These are phyloP conservation scores for Poecilia wingei DNA, from an alignment of 2,797 vertebrate species.

Conservation along the genomic window DNA sequence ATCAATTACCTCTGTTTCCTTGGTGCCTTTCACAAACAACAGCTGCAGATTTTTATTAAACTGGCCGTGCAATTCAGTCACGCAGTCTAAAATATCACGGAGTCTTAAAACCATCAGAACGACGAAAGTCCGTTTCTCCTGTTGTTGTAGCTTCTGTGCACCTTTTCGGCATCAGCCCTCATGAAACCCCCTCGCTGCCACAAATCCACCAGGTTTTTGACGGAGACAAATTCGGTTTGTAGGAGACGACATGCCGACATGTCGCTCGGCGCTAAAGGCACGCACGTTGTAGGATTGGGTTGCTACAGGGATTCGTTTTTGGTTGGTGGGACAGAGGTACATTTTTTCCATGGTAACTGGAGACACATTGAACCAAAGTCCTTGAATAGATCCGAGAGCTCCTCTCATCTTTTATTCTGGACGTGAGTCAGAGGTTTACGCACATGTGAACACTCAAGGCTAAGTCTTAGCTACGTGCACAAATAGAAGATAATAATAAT, in stretches of 20 bases:
- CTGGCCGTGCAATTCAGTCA: slow-evolving; percentile 61
- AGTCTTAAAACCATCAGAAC: slow-evolving; percentile 51
- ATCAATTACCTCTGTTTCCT: slow-evolving; percentile 84
- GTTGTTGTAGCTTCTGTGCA: slow-evolving; percentile 38
- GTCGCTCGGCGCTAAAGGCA: slow-evolving; percentile 22
- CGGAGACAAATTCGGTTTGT: slow-evolving; percentile 1
- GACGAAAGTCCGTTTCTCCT: slow-evolving; percentile 59
- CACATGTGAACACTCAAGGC: slow-evolving; percentile 14
- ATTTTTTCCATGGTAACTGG: slow-evolving; percentile 77
- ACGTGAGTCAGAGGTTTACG: slow-evolving; percentile 49
- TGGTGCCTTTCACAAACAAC: slow-evolving; percentile 81
- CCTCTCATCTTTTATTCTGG: slow-evolving; percentile 64
- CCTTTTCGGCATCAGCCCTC: neutral
- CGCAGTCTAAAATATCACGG: slow-evolving; percentile 60
- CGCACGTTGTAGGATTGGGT: slow-evolving; percentile 45
- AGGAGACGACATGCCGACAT: slow-evolving; percentile 2
- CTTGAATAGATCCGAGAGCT: slow-evolving; percentile 71
- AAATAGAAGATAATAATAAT: slow-evolving; percentile 3
- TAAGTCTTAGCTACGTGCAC: slow-evolving; percentile 23
- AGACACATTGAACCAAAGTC: slow-evolving; percentile 67
- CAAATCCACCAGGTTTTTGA: slow-evolving; percentile 3
- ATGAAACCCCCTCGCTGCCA: neutral
- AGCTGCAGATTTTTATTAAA: slow-evolving; percentile 84
- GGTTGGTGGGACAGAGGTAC: slow-evolving; percentile 63
- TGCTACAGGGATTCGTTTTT: slow-evolving; percentile 61